These are phyloP conservation scores for Hipposideros armiger DNA, from an alignment of 2,113 vertebrate genomes.

Conservation along the genomic window DNA sequence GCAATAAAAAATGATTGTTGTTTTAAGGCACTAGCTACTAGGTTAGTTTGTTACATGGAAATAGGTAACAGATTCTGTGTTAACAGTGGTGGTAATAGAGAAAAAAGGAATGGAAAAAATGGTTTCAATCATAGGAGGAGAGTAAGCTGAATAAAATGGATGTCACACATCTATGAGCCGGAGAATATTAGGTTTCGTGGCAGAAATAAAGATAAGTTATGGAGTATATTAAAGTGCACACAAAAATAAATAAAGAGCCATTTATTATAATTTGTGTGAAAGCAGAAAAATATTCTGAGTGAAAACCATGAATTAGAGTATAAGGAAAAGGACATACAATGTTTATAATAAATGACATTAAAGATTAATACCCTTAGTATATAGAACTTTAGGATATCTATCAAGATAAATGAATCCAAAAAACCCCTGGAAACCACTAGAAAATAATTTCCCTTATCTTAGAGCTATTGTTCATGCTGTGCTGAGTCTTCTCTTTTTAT, in stretches of 20 bases:
- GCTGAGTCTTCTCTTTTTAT: background rate
- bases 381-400: background rate
- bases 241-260: background rate
- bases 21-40: background rate
- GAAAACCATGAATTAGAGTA: background rate
- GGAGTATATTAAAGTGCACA: background rate
- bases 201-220: conserved; percentile 50
- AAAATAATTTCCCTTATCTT: background rate
- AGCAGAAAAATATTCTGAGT: conserved; percentile 5
- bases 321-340: conserved; percentile 19
- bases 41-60: background rate
- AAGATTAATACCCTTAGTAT: conserved; percentile 53
- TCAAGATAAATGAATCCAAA: conserved; percentile 48
- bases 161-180: background rate
- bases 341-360: background rate
- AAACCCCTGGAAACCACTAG: background rate
- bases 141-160: background rate
- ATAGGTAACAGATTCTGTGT: background rate
- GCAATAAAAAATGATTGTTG: background rate
- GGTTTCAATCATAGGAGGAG: background rate
- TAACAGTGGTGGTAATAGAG: background rate
- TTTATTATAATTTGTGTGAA: conserved; percentile 55
- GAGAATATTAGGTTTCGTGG: conserved; percentile 16
- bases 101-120: background rate
- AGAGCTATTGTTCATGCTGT: background rate